Conservation (phyloP, 2,888 invertebrate genomes). For the Mythimna lalbum region DNA sequence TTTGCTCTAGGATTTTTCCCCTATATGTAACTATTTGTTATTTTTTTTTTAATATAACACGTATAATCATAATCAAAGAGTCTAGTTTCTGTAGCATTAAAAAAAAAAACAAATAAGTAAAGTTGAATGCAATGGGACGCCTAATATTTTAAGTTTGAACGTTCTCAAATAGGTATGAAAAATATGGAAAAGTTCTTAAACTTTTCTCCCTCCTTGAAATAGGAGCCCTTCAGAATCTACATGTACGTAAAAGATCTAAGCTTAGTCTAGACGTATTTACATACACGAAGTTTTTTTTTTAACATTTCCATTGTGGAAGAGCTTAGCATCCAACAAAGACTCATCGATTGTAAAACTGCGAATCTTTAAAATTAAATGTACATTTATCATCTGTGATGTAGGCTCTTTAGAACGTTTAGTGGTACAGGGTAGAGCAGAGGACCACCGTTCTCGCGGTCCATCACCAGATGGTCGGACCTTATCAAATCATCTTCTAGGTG, state of each 20-base stretch:
- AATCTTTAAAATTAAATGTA: too few relatives aligned
- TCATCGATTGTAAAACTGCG: too few relatives aligned
- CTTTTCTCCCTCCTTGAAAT: background rate
- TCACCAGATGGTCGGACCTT: too few relatives aligned
- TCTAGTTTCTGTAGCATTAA: background rate
- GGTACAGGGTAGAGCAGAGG: too few relatives aligned
- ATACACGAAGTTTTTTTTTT: too few relatives aligned
- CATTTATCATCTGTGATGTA: too few relatives aligned
- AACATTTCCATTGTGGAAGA: too few relatives aligned
- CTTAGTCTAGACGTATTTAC: background rate
- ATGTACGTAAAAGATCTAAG: too few relatives aligned
- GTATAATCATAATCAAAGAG: background rate
- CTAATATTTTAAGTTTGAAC: background rate
- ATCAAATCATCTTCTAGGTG: too few relatives aligned
- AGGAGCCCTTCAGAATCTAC: background rate
- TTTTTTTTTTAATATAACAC: background rate
- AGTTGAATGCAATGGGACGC: background rate
- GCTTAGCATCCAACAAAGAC: too few relatives aligned
- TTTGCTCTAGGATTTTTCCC: background rate
- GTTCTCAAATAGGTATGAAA: constrained; percentile 1
- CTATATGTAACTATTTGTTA: background rate
- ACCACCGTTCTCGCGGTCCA: too few relatives aligned
- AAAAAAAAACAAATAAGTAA: background rate
- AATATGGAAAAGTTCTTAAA: constrained; percentile 19
- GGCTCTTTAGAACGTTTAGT: too few relatives aligned